These are phyloP conservation scores for Acanthiza pusilla DNA, from an alignment of 2,797 vertebrate species.

Conservation along the genomic window DNA sequence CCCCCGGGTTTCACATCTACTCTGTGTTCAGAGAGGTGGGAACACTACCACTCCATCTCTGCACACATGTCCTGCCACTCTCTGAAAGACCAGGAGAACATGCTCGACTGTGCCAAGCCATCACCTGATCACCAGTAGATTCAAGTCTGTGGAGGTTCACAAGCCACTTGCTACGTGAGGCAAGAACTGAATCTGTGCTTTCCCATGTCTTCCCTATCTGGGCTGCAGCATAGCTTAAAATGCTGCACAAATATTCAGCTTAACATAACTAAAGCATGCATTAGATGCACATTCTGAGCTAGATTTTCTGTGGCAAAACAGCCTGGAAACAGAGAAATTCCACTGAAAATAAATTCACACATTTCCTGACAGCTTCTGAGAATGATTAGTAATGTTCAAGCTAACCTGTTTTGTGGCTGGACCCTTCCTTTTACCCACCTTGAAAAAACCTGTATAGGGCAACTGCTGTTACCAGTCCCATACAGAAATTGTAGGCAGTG, in stretches of 20 bases:
- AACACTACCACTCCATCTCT: not conserved
- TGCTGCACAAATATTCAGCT: not conserved
- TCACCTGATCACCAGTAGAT: not conserved
- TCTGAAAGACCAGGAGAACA: not conserved
- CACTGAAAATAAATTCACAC: not conserved
- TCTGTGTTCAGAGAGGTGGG: not conserved
- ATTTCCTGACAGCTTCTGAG: not conserved
- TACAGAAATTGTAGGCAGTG: not conserved
- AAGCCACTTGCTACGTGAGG: not conserved
- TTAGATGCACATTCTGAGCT: not conserved
- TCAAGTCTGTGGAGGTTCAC: not conserved
- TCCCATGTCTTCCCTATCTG: not conserved
- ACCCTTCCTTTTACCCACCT: not conserved
- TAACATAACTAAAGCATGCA: not conserved
- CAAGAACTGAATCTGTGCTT: not conserved
- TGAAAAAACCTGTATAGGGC: not conserved
- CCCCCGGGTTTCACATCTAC: not conserved
- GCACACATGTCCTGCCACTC: fast-evolving
- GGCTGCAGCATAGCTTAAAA: not conserved
- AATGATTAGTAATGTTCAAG: not conserved
- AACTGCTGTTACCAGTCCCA: not conserved
- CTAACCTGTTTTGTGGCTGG: not conserved
- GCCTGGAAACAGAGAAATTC: not conserved
- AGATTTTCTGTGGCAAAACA: not conserved
- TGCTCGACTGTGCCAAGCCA: not conserved